A percentile compares a stretch with the other conserved stretches of the same genome.
phyloP scores from a whole-genome alignment of 30 jellyfish, hydroid and myxozoan genomes.

The Aurelia sp. region DNA sequence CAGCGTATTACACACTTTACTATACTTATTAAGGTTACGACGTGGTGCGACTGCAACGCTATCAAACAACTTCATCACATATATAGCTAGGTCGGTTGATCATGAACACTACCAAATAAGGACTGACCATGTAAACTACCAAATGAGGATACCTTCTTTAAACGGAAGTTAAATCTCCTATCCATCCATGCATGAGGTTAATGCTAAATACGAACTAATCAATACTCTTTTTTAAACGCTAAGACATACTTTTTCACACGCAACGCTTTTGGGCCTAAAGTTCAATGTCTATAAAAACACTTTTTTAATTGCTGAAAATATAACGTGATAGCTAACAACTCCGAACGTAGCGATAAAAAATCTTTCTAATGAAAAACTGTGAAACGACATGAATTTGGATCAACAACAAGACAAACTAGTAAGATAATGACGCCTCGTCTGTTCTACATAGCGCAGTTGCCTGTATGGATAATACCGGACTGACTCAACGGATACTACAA shows the following conservation, averaged over 20 bases:
- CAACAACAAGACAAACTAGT: constrained; percentile 1
- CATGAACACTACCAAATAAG: not conserved
- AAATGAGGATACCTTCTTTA: constrained; percentile 23
- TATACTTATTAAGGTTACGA: not conserved
- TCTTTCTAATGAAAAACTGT: not conserved
- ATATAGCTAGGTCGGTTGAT: too few relatives aligned
- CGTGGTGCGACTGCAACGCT: not conserved
- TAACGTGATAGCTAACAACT: constrained; percentile 30
- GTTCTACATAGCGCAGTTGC: too few relatives aligned
- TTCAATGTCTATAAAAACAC: constrained; percentile 54
- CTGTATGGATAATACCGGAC: too few relatives aligned
- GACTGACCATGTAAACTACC: constrained; percentile 3
- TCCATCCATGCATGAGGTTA: not conserved
- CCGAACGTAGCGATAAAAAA: constrained; percentile 6
- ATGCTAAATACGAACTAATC: constrained; percentile 33
- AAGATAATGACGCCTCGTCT: not conserved
- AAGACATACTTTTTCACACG: constrained; percentile 47
- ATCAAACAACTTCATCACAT: constrained; percentile 2
- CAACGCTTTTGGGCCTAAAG: constrained; percentile 62
- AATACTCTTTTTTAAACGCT: constrained; percentile 12
- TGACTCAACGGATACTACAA: too few relatives aligned
- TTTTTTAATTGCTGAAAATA: constrained; percentile 33
- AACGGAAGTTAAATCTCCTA: constrained; percentile 39
- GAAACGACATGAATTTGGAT: constrained; percentile 1
- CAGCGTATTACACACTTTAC: too few relatives aligned